phyloP scores from a whole-genome alignment of 2,888 invertebrate species.

The Stenoptilia bipunctidactyla region DNA sequence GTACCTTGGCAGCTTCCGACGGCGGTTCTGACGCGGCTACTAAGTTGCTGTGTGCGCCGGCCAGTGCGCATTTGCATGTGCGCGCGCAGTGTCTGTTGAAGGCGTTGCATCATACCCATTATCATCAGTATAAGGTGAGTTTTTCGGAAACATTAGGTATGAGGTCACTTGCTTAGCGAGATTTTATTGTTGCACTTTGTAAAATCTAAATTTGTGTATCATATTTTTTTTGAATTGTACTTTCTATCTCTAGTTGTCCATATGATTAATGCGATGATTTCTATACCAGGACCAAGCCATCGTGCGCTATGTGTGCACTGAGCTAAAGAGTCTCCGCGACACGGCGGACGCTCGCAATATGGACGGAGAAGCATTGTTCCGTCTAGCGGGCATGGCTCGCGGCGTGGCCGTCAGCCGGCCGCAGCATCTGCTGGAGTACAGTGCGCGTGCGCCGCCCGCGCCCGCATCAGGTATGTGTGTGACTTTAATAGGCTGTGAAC shows the following conservation, averaged over 20 bases:
- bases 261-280: no score
- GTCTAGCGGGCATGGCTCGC: slow-evolving; percentile 85
- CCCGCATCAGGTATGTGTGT: slow-evolving; percentile 48
- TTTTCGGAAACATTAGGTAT: no score
- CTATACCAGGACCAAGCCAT: slow-evolving; percentile 83
- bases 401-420: slow-evolving; percentile 89
- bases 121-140: slow-evolving; percentile 90
- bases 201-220: no score
- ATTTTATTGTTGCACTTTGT: no score
- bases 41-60: slow-evolving; percentile 55
- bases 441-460: slow-evolving; percentile 44
- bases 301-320: slow-evolving; percentile 79
- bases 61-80: slow-evolving; percentile 49
- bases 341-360: slow-evolving; percentile 76
- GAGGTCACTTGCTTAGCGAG: no score
- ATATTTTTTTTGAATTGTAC: no score
- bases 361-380: slow-evolving; percentile 92
- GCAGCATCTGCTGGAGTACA: slow-evolving; percentile 74
- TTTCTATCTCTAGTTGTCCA: no score
- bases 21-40: slow-evolving; percentile 44
- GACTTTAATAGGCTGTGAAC: not conserved
- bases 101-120: slow-evolving; percentile 80
- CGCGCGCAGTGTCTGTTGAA: slow-evolving; percentile 85
- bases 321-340: slow-evolving; percentile 75
- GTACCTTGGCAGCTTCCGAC: slow-evolving; percentile 32